phyloP scores from a whole-genome alignment of 2,888 invertebrate genomes.

The Chironomus riparius region DNA sequence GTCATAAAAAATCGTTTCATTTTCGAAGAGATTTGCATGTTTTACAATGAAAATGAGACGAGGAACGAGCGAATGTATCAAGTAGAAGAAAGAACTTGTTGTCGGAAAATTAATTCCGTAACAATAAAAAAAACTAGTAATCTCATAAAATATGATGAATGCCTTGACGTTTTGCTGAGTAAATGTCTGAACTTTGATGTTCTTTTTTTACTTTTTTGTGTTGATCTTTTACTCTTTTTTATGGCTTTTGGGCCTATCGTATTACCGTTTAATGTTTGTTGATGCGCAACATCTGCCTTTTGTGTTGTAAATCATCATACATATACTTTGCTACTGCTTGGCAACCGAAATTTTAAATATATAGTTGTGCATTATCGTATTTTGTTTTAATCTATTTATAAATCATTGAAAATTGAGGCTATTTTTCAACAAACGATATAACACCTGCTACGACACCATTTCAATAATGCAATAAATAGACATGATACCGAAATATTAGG shows the following conservation, averaged over 20 bases:
- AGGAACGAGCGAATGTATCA: background rate
- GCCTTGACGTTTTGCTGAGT: background rate
- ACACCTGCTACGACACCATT: slow-evolving; percentile 17
- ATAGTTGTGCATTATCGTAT: background rate
- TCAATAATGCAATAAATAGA: background rate
- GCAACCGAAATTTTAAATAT: background rate
- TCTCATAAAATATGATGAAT: slow-evolving; percentile 7
- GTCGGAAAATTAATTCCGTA: background rate
- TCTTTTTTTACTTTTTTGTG: background rate
- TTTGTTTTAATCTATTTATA: slow-evolving; percentile 4
- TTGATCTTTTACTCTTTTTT: slow-evolving; percentile 10
- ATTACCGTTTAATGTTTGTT: slow-evolving; percentile 14
- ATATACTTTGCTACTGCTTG: background rate
- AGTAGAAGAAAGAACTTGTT: background rate
- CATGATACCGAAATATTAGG: background rate
- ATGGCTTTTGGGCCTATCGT: slow-evolving; percentile 10
- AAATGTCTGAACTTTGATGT: slow-evolving; percentile 15
- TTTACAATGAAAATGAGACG: too few species aligned
- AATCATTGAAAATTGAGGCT: slow-evolving; percentile 8
- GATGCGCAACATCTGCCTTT: slow-evolving; percentile 15
- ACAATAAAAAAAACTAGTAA: background rate
- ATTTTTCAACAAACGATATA: slow-evolving; percentile 7
- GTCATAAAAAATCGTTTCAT: too few species aligned
- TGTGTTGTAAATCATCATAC: slow-evolving; percentile 5
- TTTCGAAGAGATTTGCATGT: too few species aligned